Percentiles rank a stretch among this genome's conserved stretches.
Evolutionary conservation across 2,797 vertebrate species (phyloP).

Genomic region (Todus mexicanus): DNA sequence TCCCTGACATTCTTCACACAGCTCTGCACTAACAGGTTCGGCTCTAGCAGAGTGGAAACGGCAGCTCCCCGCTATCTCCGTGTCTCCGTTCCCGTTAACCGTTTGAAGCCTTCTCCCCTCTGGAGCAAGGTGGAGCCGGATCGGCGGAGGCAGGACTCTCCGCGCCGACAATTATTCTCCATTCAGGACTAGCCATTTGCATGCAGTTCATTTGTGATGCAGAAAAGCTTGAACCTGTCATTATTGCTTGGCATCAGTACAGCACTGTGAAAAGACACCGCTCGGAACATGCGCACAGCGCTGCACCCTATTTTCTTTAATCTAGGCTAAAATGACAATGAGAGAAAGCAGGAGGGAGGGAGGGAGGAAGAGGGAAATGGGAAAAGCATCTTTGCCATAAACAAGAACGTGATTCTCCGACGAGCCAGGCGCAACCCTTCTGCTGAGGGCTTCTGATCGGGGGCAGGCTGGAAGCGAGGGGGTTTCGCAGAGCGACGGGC

Average conservation of each 20-base stretch:
- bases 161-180: conserved; percentile 67
- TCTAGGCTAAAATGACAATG: conserved; percentile 58
- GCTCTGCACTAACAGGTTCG: conserved; percentile 67
- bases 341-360: background rate
- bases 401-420: background rate
- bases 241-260: conserved; percentile 73
- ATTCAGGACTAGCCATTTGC: conserved; percentile 74
- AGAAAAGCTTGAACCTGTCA: conserved; percentile 77
- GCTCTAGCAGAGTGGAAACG: conserved; percentile 62
- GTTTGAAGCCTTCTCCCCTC: conserved; percentile 19
- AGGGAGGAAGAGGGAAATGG: background rate
- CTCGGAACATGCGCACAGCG: conserved; percentile 49
- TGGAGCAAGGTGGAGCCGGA: background rate
- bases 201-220: conserved; percentile 75
- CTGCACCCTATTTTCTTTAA: conserved; percentile 52
- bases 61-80: conserved; percentile 47
- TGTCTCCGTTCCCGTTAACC: conserved; percentile 6
- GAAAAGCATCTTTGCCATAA: background rate
- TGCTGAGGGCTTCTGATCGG: background rate
- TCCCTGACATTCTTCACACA: conserved; percentile 65
- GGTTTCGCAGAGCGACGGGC: fast-evolving
- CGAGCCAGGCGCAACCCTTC: background rate
- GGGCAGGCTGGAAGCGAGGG: background rate
- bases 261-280: conserved; percentile 47
- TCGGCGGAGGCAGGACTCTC: conserved; percentile 11